phyloP scores from a whole-genome alignment of 2,113 vertebrate genomes.

The Saguinus midas region DNA sequence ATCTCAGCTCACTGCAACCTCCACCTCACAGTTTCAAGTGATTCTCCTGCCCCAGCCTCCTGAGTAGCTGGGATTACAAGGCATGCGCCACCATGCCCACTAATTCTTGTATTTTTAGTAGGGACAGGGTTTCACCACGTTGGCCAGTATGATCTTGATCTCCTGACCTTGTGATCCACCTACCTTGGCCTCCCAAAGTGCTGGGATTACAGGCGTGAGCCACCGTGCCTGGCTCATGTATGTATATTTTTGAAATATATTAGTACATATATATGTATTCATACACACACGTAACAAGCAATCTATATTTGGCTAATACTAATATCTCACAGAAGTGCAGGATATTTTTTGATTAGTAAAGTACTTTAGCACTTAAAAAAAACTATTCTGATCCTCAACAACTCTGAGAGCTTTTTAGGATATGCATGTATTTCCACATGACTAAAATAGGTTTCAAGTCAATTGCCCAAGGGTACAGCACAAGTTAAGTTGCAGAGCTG shows the following conservation, averaged over 20 bases:
- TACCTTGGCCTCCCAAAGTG: too few relatives aligned
- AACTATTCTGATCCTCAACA: neutral
- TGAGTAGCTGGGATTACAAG: too few relatives aligned
- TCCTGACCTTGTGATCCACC: too few relatives aligned
- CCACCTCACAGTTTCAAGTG: too few relatives aligned
- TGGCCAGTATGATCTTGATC: too few relatives aligned
- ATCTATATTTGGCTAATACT: neutral
- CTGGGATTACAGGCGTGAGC: too few relatives aligned
- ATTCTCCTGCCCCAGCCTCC: too few relatives aligned
- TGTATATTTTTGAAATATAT: neutral
- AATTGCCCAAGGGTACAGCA: neutral
- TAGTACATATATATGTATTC: neutral
- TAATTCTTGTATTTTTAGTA: too few relatives aligned
- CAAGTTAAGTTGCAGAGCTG: neutral
- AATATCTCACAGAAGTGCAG: neutral
- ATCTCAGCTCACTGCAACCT: too few relatives aligned
- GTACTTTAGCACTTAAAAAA: neutral
- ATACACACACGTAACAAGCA: neutral
- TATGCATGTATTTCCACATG: neutral
- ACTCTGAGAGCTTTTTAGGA: neutral
- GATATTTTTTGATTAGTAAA: constrained; percentile 5
- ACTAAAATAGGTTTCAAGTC: neutral
- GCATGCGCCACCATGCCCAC: too few relatives aligned
- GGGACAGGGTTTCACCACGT: too few relatives aligned
- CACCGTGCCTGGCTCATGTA: too few relatives aligned